Base-by-base conservation (phyloP, 2,888 invertebrate genomes). In the Tetranychus truncatus region DNA sequence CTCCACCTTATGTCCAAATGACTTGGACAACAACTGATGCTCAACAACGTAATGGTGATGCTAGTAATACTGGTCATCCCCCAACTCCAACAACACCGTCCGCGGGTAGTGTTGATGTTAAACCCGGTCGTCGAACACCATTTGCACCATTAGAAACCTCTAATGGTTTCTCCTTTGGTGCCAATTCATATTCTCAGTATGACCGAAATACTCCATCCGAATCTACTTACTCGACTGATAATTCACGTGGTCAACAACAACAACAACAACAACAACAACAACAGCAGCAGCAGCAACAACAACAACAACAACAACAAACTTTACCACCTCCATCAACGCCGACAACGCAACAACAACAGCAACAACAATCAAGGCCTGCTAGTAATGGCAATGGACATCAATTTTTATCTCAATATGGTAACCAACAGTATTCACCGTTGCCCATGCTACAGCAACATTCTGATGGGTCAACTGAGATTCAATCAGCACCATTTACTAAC, bases 391-490 rank as follows among this genome's bases (percentile, higher is more conserved):
- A 20, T 66, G 66, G 18, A 5, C 18, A 18, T 66, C 66, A 66
- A 20, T 66, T n/a, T 66, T 66, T 66, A 66, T 20, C 66, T n/a
- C 20, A 18, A 66, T 66, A 66, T 66, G 20, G 66, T 66, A 66
- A 18, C 66, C 66, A 66, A 66, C 66, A 66, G 66, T 66, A 66
- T 66, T 66, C 66, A 66, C 66, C 66, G 66, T 66, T 66, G 20
- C 66, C 66, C 18, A n/a, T 20, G 20, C 20, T 66, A 5, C 66
- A 18, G 18, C 66, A 66, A 66, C 18, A 20, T n/a, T 3, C 66
- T n/a, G 18, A 66, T 18, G 18, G 18, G 20, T 20, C 18, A n/a
- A 66, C 66, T 5, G 66, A 18, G 18, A 18, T n/a, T n/a, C 18
- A 66, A 66, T 18, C 20, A 20, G 18, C 66, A 66, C 20, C 66